Base-by-base conservation (phyloP, 1,140 invertebrate species). In the Drosophila sp. region DNA sequence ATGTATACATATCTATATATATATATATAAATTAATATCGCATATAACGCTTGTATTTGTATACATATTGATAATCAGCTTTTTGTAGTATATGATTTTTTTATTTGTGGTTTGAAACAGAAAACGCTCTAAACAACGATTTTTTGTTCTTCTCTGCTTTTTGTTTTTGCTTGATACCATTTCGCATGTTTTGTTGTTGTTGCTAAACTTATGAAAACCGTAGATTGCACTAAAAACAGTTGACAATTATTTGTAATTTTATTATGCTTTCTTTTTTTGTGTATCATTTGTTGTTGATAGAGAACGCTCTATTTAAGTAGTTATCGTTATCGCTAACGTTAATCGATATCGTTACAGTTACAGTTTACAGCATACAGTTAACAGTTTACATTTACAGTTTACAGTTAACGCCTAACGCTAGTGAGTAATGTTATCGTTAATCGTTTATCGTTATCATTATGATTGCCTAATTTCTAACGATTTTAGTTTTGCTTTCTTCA, bases 181-280 rank as follows among this genome's bases (percentile, higher is more conserved):
- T 21, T 38, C 14, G 14, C 29, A 27, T n/a, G 41, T 62, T 57
- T 58, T 67, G 18, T 51, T 72, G 32, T 62, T 67, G 40, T 71
- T 72, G 71, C 81, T 87, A 89, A 83, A 83, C 69, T 89, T 89
- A 89, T 89, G 83, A 89, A 89, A 89, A 89, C 84, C 84, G 80
- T 89, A 89, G 80, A 89, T 89, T 89, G 81, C 84, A 84, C 82
- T 86, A 86, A 86, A 84, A 86, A 87, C 82, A 82, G 75, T 78
- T 87, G 76, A 76, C 80, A 80, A 77, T 65, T 84, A 65, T 45
- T 48, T 76, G 14, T 53, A 21, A 2, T 36, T 53, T 34, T 36
- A 36, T 53, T 36, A 34, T 9, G 16, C 9, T 32, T 51, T 51
- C 7, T 29, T 50, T 62, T 27, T 54, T 29, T 51, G n/a, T n/a